These are phyloP conservation scores for Drosophila busckii DNA, from an alignment of 1,140 invertebrate species.

Conservation along the genomic window DNA sequence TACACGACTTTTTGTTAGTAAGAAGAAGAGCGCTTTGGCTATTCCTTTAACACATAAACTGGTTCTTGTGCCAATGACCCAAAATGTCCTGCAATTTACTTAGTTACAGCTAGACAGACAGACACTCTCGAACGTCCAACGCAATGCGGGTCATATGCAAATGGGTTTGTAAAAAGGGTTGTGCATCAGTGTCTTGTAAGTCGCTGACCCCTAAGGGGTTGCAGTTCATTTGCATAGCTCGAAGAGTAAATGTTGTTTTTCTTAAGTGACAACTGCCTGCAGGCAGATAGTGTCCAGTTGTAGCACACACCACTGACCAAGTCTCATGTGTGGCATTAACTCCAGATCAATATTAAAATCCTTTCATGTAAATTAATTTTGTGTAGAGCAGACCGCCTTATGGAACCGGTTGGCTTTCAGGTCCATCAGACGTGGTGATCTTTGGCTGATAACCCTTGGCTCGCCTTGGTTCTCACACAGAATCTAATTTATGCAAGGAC, in stretches of 20 bases:
- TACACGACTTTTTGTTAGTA: constrained; percentile 36
- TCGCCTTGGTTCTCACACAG: constrained; percentile 57
- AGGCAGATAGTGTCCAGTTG: constrained; percentile 50
- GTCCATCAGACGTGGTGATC: constrained; percentile 47
- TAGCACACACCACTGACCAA: constrained; percentile 44
- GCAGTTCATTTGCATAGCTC: constrained; percentile 58
- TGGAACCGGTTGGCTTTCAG: constrained; percentile 65
- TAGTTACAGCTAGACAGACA: constrained; percentile 49
- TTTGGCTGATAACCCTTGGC: constrained; percentile 39
- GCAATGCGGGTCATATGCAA: constrained; percentile 66
- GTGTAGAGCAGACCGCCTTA: too few species aligned
- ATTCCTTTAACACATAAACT: constrained; percentile 48
- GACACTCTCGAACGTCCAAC: constrained; percentile 27
- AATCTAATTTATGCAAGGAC: constrained; percentile 78
- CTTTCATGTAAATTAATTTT: too few species aligned
- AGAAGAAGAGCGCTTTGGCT: constrained; percentile 19
- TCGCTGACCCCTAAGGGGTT: constrained; percentile 56
- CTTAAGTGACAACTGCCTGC: constrained; percentile 34
- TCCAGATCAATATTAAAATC: constrained; percentile 42
- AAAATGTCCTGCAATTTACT: constrained; percentile 63
- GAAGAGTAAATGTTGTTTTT: constrained; percentile 20
- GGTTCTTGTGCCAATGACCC: constrained; percentile 63
- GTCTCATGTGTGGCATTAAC: constrained; percentile 19
- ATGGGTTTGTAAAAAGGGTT: constrained; percentile 21
- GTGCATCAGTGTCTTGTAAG: constrained; percentile 36